Evolutionary conservation across 1,140 invertebrate species (phyloP).

Genomic region (Drosophila serrata): DNA sequence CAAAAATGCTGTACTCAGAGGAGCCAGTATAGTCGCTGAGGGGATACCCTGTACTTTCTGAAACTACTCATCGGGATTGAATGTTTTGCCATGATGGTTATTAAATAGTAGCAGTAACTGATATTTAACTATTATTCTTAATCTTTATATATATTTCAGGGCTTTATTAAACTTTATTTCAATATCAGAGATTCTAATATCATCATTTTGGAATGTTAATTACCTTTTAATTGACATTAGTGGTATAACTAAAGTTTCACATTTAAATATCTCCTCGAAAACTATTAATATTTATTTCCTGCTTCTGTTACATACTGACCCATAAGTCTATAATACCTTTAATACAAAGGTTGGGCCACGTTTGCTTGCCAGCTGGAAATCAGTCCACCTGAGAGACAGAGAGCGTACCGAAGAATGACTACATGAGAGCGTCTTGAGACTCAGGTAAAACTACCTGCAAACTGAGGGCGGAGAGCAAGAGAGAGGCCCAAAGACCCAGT

Average conservation of each 20-base stretch:
- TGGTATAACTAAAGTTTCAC: too few relatives aligned
- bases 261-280: too few relatives aligned
- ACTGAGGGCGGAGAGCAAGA: too few relatives aligned
- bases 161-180: too few relatives aligned
- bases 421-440: conserved; percentile 50
- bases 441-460: conserved; percentile 51
- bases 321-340: background rate
- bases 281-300: background rate
- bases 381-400: conserved; percentile 19
- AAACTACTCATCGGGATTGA: too few relatives aligned
- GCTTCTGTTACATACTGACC: background rate
- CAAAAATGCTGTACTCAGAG: conserved; percentile 21
- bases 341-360: conserved; percentile 10
- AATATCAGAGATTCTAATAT: too few relatives aligned
- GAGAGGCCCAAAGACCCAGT: conserved; percentile 64
- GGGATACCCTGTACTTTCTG: background rate
- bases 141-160: too few relatives aligned
- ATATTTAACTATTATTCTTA: too few relatives aligned
- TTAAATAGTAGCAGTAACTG: too few relatives aligned
- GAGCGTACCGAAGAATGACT: conserved; percentile 10
- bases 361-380: conserved; percentile 37
- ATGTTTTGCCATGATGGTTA: too few relatives aligned
- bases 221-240: too few relatives aligned
- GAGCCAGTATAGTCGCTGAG: background rate
- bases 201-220: too few relatives aligned